Conservation (phyloP, 2,888 invertebrate species). For the Rhagonycha lutea region DNA sequence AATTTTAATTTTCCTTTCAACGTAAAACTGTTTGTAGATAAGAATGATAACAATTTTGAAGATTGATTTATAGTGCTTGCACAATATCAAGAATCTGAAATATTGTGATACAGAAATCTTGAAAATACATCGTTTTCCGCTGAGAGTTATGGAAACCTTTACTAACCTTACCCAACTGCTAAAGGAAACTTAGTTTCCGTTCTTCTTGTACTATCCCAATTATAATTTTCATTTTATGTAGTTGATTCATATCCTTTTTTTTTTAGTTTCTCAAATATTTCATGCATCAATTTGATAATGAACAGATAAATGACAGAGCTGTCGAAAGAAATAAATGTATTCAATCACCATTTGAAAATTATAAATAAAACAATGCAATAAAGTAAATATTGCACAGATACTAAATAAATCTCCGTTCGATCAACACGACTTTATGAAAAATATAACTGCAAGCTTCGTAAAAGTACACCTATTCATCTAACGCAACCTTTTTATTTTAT, state of each 20-base stretch:
- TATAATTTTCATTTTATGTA: neutral
- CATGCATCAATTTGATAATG: neutral
- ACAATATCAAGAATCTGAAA: neutral
- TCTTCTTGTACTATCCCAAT: neutral
- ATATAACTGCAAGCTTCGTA: neutral
- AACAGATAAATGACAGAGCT: neutral
- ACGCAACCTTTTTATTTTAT: neutral
- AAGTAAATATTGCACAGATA: neutral
- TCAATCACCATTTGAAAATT: neutral
- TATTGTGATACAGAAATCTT: neutral
- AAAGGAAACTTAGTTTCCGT: neutral
- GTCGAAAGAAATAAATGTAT: neutral
- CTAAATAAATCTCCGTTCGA: neutral
- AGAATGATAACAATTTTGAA: neutral
- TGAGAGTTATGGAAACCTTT: neutral
- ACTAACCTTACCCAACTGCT: neutral
- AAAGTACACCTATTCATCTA: neutral
- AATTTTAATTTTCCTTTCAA: neutral
- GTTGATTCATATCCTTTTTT: neutral
- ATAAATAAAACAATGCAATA: neutral
- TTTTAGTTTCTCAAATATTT: neutral
- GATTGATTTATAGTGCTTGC: neutral
- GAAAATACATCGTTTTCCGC: neutral
- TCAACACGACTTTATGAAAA: neutral
- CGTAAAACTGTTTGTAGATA: neutral